Evolutionary conservation across 2,888 invertebrate species (phyloP).

Genomic region (Meloe dianella): DNA sequence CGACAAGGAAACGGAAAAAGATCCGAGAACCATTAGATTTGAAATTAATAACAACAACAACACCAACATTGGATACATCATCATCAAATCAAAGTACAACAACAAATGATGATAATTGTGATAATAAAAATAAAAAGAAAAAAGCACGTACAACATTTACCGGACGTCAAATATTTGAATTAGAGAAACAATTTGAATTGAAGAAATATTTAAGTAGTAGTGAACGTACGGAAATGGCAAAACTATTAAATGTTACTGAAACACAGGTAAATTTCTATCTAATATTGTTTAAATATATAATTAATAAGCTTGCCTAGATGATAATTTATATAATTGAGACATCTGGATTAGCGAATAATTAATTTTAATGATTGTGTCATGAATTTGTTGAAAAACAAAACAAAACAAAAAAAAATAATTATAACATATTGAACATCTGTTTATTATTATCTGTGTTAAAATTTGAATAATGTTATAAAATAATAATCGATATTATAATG

Average conservation of each 20-base stretch:
- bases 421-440: conserved; percentile 3
- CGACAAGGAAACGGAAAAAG: conserved; percentile 54
- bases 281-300: background rate
- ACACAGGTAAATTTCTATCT: conserved; percentile 86
- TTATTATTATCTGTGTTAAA: background rate
- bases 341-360: conserved; percentile 2
- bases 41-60: conserved; percentile 41
- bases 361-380: conserved; percentile 8
- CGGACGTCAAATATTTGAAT: conserved; percentile 93
- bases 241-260: conserved; percentile 91
- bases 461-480: background rate
- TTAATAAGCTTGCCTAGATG: background rate
- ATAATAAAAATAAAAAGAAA: conserved; percentile 69
- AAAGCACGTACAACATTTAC: conserved; percentile 96
- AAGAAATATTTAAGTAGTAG: conserved; percentile 96
- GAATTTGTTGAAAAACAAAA: background rate
- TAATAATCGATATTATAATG: background rate
- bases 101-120: conserved; percentile 62
- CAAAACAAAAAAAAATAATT: background rate
- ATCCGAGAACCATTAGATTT: conserved; percentile 47
- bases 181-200: conserved; percentile 94
- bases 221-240: conserved; percentile 94
- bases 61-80: conserved; percentile 48
- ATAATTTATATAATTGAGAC: background rate
- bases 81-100: conserved; percentile 46